phyloP scores from a whole-genome alignment of 2,888 invertebrate species.

The Zele albiditarsus region DNA sequence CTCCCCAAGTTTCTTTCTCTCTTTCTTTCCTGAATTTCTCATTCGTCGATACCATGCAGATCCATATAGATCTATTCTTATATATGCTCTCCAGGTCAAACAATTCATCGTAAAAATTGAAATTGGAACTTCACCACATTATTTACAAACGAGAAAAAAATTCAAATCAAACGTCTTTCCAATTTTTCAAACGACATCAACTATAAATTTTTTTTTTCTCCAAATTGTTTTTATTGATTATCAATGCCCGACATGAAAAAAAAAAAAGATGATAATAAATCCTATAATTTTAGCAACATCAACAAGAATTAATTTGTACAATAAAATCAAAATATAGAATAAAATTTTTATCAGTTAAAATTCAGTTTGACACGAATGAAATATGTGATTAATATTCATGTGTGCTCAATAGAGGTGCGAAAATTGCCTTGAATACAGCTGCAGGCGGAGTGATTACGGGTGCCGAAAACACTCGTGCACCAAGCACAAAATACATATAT shows the following conservation, averaged over 20 bases:
- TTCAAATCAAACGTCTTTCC: not conserved
- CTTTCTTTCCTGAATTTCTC: not conserved
- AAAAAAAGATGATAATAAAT: not conserved
- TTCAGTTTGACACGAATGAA: not conserved
- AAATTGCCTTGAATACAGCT: not conserved
- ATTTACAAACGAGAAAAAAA: not conserved
- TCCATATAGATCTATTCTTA: not conserved
- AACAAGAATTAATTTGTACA: not conserved
- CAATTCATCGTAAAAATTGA: not conserved
- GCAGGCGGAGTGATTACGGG: not conserved
- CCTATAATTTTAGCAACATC: not conserved
- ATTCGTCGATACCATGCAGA: not conserved
- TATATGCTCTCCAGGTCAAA: constrained; percentile 7
- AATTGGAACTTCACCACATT: constrained; percentile 9
- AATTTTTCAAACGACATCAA: constrained; percentile 8
- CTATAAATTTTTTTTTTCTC: not conserved
- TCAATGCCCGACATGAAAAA: not conserved
- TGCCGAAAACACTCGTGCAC: not conserved
- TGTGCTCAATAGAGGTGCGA: not conserved
- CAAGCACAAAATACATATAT: not conserved
- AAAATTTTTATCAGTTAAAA: not conserved
- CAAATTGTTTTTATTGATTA: not conserved
- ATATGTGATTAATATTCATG: not conserved
- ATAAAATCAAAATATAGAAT: not conserved
- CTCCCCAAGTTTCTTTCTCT: not conserved